Evolutionary conservation across 1,140 invertebrate genomes (phyloP).

Genomic region (Pemphigus obesinymphae): DNA sequence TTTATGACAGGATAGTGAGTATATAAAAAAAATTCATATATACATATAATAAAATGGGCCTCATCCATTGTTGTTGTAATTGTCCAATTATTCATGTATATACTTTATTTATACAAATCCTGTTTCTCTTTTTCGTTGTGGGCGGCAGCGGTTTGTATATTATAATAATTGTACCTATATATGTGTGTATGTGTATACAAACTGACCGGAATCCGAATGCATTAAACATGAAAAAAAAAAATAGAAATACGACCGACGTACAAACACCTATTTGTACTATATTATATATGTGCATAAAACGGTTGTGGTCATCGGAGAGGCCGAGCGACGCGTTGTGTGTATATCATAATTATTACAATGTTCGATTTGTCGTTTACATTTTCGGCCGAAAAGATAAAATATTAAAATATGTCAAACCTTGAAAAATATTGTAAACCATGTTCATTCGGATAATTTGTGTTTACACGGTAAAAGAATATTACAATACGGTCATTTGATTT

Average conservation of each 20-base stretch:
- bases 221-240: background rate
- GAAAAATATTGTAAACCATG: too few species aligned
- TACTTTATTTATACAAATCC: slow-evolving; percentile 36
- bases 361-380: too few species aligned
- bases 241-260: background rate
- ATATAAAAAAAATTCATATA: background rate
- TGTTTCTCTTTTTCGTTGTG: slow-evolving; percentile 23
- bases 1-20: background rate
- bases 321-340: background rate
- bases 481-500: too few species aligned
- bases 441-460: too few species aligned
- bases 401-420: too few species aligned
- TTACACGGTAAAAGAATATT: too few species aligned
- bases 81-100: slow-evolving; percentile 34
- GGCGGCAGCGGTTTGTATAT: background rate
- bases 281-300: too few species aligned
- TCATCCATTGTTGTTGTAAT: slow-evolving; percentile 25
- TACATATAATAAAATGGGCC: background rate
- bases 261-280: background rate
- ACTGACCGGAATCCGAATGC: background rate
- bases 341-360: too few species aligned
- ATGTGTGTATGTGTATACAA: background rate
- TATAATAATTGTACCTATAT: background rate
- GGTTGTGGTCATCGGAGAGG: too few species aligned
- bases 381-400: too few species aligned